These are phyloP conservation scores for Sarcoramphus papa DNA, from an alignment of 2,797 vertebrate species.

Conservation along the genomic window DNA sequence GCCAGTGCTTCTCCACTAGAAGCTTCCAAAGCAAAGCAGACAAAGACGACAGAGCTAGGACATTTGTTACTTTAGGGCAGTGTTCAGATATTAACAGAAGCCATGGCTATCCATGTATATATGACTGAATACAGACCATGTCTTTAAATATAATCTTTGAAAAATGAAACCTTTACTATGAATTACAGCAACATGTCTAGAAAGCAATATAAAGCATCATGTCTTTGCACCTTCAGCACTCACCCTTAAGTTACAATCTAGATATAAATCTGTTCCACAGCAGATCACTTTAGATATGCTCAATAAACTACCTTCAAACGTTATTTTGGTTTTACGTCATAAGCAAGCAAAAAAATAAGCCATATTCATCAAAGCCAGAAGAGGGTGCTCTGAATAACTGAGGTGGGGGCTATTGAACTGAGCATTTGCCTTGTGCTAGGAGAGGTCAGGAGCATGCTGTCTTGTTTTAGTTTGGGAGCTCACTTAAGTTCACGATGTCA, in stretches of 20 bases:
- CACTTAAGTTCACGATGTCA: not conserved
- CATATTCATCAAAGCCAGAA: constrained; percentile 17
- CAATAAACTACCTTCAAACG: not conserved
- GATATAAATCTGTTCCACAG: not conserved
- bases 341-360: not conserved
- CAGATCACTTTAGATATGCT: not conserved
- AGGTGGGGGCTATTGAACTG: not conserved
- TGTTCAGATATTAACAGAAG: not conserved
- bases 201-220: not conserved
- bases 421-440: not conserved
- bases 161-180: not conserved
- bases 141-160: not conserved
- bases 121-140: accelerated
- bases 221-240: not conserved
- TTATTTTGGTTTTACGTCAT: not conserved
- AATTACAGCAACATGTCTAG: not conserved
- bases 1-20: not conserved
- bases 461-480: not conserved
- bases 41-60: not conserved
- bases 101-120: not conserved
- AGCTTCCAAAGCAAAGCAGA: not conserved
- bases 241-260: not conserved
- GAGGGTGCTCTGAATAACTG: constrained; percentile 34
- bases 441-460: not conserved
- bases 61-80: not conserved